These are phyloP conservation scores for Thumatha senex DNA, from an alignment of 2,888 invertebrate genomes.

Conservation along the genomic window DNA sequence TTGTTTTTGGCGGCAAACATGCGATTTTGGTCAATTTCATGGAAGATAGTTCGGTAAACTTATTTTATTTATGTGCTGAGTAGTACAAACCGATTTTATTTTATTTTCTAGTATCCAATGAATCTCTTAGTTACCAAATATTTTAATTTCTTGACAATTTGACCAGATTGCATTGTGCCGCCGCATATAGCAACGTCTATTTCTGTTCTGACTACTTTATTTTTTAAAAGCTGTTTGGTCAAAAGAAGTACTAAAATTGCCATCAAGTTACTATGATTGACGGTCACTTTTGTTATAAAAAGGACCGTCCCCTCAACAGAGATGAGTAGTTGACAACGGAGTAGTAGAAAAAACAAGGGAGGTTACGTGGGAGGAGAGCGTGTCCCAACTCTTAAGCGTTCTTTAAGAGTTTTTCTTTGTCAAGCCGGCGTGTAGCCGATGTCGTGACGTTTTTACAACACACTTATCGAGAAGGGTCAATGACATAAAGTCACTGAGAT, in stretches of 20 bases:
- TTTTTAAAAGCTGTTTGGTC: too few relatives aligned
- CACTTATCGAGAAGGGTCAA: constrained; percentile 15
- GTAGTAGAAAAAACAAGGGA: constrained; percentile 2
- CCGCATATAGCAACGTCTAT: too few relatives aligned
- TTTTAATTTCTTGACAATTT: too few relatives aligned
- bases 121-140: too few relatives aligned
- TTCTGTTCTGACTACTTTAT: too few relatives aligned
- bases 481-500: constrained; percentile 5
- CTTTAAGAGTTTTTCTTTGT: constrained; percentile 49
- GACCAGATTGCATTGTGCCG: too few relatives aligned
- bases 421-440: constrained; percentile 32
- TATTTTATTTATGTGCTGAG: too few relatives aligned
- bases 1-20: background rate
- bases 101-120: too few relatives aligned
- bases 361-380: background rate
- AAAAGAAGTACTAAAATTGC: too few relatives aligned
- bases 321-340: constrained; percentile 25
- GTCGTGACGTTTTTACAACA: constrained; percentile 28
- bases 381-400: constrained; percentile 19
- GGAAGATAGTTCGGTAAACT: background rate
- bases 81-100: too few relatives aligned
- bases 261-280: too few relatives aligned
- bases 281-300: constrained; percentile 1
- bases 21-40: background rate
- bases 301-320: constrained; percentile 13